Evolutionary conservation across 2,797 vertebrate genomes (phyloP).

Genomic region (Hybognathus amarus): DNA sequence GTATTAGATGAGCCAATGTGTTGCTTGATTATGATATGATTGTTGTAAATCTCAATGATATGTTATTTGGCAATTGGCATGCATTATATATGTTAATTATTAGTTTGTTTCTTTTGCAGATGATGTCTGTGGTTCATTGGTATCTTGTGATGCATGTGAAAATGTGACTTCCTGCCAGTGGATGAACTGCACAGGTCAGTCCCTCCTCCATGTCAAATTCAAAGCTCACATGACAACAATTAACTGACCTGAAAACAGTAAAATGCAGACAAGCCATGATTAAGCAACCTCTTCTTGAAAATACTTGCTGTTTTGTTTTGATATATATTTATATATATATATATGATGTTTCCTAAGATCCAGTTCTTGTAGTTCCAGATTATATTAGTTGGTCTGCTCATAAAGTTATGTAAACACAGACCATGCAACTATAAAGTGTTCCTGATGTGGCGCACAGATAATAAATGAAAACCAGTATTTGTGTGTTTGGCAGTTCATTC

Average conservation of each 20-base stretch:
- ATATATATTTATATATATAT: neutral
- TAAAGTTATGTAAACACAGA: neutral
- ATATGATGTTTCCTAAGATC: neutral
- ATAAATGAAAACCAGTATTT: neutral
- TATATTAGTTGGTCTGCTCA: neutral
- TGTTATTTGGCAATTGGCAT: neutral
- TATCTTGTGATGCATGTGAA: neutral
- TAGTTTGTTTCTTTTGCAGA: slow-evolving; percentile 14
- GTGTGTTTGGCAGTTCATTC: slow-evolving; percentile 6
- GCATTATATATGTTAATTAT: neutral
- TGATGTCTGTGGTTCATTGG: fast-evolving
- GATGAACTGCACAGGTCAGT: slow-evolving; percentile 45
- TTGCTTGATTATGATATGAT: neutral
- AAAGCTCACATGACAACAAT: slow-evolving; percentile 12
- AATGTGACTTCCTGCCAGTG: neutral
- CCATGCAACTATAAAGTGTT: neutral
- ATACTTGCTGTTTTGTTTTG: too few relatives aligned
- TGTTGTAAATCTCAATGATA: neutral
- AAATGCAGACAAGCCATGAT: neutral
- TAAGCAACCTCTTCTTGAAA: too few relatives aligned
- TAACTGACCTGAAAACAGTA: neutral
- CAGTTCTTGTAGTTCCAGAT: neutral
- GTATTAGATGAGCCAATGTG: neutral
- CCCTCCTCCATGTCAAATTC: slow-evolving; percentile 9
- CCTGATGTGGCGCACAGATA: slow-evolving; percentile 10